Base-by-base conservation (phyloP, 2,113 vertebrate species). In the Tragelaphus buxtoni region DNA sequence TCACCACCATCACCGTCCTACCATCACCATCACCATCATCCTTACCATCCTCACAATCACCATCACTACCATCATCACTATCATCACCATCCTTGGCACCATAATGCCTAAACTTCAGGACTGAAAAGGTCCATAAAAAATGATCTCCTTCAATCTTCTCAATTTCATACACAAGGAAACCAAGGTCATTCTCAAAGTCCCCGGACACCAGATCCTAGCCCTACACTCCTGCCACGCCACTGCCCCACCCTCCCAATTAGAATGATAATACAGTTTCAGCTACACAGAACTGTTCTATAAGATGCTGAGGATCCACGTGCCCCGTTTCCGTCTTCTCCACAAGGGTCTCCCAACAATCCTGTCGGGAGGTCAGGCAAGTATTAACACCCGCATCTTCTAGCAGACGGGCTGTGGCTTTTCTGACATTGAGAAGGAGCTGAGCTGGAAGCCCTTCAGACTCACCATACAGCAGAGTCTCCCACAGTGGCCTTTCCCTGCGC, bases 1-100 rank as follows among this genome's bases (percentile, higher is more conserved):
- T 11, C 20, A 18, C 0, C 88, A 39, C 0, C 60, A 16, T 12
- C 55, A 26, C 0, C 47, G 9, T 47, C 47, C 47, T 45, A n/a
- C 1, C 26, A 22, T 0, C 39, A 24, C 0, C 20, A 39, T 3
- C 13, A 20, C 7, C 35, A 45, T 14, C 51, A 45, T 14, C 53
- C 42, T 0, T 14, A 18, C 0, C 39, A 12, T 5, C 9, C 45
- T 7, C n/a, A 65, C 0, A 26, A 0, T 7, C 63, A 14, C 2
- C 39, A 76, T 7, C 76, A 4, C 1, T 4, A 30, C 1, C 83
- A 5, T 4, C 32, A 47, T 2, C 24, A 56, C 8, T 14, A 22
- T 30, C 58, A 63, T 32, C 60, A 45, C 18, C 28, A 28, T 18
- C 55, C 39, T 5, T 49, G 39, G 1, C 55, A 35, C 5, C 51